Percentiles rank a stretch among this genome's conserved stretches.
phyloP scores from a whole-genome alignment of 2,888 invertebrate species.

The Phalera bucephala region DNA sequence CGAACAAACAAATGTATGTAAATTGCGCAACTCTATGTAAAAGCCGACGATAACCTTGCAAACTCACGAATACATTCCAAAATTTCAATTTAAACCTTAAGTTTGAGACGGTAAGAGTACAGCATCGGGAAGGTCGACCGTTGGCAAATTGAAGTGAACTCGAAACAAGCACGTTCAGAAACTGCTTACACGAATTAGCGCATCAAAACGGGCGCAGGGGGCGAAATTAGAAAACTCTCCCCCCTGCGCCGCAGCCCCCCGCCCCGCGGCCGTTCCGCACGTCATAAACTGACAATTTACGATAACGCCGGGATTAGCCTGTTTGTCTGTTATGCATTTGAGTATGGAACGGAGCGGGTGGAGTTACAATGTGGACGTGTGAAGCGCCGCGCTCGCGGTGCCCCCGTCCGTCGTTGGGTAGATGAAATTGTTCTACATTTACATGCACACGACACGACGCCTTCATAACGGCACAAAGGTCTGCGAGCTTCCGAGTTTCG shows the following conservation, averaged over 20 bases:
- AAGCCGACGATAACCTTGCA: slow-evolving; percentile 71
- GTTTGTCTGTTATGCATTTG: slow-evolving; percentile 81
- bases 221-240: slow-evolving; percentile 80
- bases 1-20: slow-evolving; percentile 82
- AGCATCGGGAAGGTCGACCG: slow-evolving; percentile 26
- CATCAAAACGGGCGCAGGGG: slow-evolving; percentile 78
- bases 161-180: slow-evolving; percentile 81
- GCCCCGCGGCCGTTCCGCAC: slow-evolving; percentile 77
- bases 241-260: slow-evolving; percentile 43
- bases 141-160: slow-evolving; percentile 70
- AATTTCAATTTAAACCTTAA: slow-evolving; percentile 42
- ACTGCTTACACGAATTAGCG: slow-evolving; percentile 83
- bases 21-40: slow-evolving; percentile 79
- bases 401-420: slow-evolving; percentile 27
- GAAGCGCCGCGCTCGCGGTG: slow-evolving; percentile 44
- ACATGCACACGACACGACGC: slow-evolving; percentile 49
- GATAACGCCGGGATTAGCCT: slow-evolving; percentile 83
- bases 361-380: slow-evolving; percentile 50
- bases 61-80: slow-evolving; percentile 13
- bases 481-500: slow-evolving; percentile 35
- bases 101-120: slow-evolving; percentile 30
- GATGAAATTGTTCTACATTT: slow-evolving; percentile 62
- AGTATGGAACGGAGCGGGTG: slow-evolving; percentile 44
- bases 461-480: slow-evolving; percentile 45
- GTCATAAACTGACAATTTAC: slow-evolving; percentile 85